Percentiles rank a stretch among this genome's conserved stretches.
Conservation (phyloP, 2,113 vertebrate species). For the Epinephelus cyanopodus region DNA sequence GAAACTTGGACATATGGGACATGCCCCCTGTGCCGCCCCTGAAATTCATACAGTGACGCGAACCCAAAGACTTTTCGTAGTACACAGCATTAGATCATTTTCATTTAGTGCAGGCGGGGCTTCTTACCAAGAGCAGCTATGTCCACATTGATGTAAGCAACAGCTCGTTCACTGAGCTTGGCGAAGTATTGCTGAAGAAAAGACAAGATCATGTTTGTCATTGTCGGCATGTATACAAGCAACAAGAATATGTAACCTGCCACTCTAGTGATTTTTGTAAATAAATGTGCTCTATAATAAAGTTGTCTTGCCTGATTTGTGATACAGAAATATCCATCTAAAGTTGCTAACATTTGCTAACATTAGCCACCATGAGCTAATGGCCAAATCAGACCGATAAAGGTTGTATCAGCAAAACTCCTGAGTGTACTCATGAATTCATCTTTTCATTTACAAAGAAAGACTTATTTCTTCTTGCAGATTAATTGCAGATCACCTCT, state of each 20-base stretch:
- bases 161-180: constrained; percentile 87
- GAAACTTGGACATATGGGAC: too few relatives aligned
- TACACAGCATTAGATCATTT: background rate
- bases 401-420: too few relatives aligned
- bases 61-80: background rate
- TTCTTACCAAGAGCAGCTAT: constrained; percentile 90
- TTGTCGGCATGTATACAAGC: background rate
- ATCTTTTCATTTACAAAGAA: too few relatives aligned
- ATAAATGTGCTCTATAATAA: too few relatives aligned
- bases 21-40: too few relatives aligned
- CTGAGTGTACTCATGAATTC: background rate
- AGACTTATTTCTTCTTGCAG: background rate
- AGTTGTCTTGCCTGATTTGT: too few relatives aligned
- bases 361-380: too few relatives aligned
- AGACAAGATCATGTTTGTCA: constrained; percentile 1
- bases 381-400: too few relatives aligned
- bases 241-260: background rate
- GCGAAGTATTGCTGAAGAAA: constrained; percentile 86
- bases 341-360: background rate
- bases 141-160: constrained; percentile 92
- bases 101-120: background rate
- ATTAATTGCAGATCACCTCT: constrained; percentile 82
- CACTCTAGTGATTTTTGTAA: background rate
- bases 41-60: too few relatives aligned
- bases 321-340: too few relatives aligned